Percentiles rank a stretch among this genome's conserved stretches.
Evolutionary conservation across 1,140 invertebrate species (phyloP).

Genomic region (Atta cephalotes): DNA sequence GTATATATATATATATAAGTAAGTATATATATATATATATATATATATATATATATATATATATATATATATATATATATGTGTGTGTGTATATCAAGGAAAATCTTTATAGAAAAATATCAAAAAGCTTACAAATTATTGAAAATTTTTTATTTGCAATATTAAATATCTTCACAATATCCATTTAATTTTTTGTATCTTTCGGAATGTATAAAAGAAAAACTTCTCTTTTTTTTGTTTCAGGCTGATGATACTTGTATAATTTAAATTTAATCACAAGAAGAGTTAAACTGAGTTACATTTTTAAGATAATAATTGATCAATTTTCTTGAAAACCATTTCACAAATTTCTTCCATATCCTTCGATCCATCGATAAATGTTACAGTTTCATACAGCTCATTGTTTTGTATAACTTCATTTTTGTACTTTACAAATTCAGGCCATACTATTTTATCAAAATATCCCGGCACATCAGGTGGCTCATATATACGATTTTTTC

Average conservation of each 20-base stretch:
- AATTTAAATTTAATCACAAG: conserved; percentile 49
- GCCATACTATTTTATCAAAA: conserved; percentile 93
- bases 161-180: conserved; percentile 40
- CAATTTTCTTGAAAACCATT: conserved; percentile 75
- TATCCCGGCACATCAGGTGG: conserved; percentile 93
- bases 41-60: no score
- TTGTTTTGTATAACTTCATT: conserved; percentile 76
- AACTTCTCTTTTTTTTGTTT: conserved; percentile 21
- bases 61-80: no score
- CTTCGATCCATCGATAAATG: conserved; percentile 81
- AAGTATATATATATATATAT: no score
- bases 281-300: not conserved
- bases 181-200: conserved; percentile 32
- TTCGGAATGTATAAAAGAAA: conserved; percentile 40
- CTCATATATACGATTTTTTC: conserved; percentile 89
- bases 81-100: not conserved
- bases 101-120: not conserved
- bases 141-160: conserved; percentile 20
- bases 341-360: conserved; percentile 76
- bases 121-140: not conserved
- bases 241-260: conserved; percentile 43
- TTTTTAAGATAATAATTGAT: conserved; percentile 54
- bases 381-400: conserved; percentile 74
- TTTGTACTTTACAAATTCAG: conserved; percentile 87
- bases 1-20: no score